These are phyloP conservation scores for Cavia porcellus DNA, from an alignment of 2,113 vertebrate genomes.

Conservation along the genomic window DNA sequence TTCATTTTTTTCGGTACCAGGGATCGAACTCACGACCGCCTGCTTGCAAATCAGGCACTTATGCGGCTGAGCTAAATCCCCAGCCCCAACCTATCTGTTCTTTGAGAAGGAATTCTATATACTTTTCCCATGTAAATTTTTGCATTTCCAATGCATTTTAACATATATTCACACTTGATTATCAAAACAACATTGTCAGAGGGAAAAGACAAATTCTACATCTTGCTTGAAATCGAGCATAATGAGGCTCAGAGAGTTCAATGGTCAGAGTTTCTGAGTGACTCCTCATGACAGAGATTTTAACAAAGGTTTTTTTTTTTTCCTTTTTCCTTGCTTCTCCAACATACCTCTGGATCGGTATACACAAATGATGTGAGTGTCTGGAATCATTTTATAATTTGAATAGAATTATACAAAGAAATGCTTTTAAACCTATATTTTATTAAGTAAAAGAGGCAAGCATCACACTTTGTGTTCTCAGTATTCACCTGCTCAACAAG, in stretches of 20 bases:
- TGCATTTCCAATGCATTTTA: not conserved
- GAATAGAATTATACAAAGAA: not conserved
- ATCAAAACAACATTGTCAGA: not conserved
- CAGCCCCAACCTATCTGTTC: not conserved
- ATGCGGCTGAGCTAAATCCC: too few relatives aligned
- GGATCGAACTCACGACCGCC: too few relatives aligned
- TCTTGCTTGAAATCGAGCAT: conserved; percentile 21
- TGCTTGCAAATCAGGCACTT: too few relatives aligned
- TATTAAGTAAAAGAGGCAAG: not conserved
- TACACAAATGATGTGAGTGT: not conserved
- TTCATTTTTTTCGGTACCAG: too few relatives aligned
- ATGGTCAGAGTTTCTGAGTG: not conserved
- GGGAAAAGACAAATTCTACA: not conserved
- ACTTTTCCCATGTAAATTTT: not conserved
- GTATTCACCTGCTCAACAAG: not conserved
- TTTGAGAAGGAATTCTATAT: not conserved
- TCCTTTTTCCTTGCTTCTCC: not conserved
- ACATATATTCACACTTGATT: not conserved
- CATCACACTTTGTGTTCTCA: not conserved
- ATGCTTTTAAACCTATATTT: not conserved
- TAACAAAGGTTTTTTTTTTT: not conserved
- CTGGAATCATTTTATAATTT: not conserved
- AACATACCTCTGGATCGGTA: not conserved
- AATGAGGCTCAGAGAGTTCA: not conserved
- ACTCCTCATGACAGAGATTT: not conserved